phyloP scores from a whole-genome alignment of 2,113 vertebrate species.

The Zootoca vivipara region DNA sequence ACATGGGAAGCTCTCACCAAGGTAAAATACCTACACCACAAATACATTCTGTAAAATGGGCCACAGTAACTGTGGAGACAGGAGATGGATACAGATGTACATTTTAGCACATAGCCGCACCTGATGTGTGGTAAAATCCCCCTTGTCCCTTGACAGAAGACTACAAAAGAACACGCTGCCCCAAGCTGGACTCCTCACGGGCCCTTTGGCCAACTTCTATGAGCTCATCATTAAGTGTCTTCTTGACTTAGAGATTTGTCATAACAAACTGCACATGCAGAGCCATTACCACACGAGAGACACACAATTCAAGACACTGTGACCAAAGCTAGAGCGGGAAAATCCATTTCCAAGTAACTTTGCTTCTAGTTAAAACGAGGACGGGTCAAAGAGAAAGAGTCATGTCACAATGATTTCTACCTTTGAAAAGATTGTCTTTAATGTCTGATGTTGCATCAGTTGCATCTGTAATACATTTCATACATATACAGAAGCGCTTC shows the following conservation, averaged over 20 bases:
- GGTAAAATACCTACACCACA: not conserved
- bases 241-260: not conserved
- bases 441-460: not conserved
- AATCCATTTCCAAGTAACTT: not conserved
- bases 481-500: not conserved
- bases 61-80: not conserved
- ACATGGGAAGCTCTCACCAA: not conserved
- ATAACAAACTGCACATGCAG: not conserved
- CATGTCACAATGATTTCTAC: not conserved
- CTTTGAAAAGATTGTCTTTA: not conserved
- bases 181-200: not conserved
- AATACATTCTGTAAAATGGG: not conserved
- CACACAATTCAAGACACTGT: not conserved
- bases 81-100: not conserved
- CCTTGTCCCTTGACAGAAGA: not conserved
- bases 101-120: not conserved
- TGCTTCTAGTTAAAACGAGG: not conserved
- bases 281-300: too few relatives aligned
- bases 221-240: not conserved
- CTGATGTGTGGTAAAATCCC: not conserved
- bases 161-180: not conserved
- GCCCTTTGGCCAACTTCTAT: not conserved
- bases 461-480: not conserved
- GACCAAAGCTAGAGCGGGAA: not conserved
- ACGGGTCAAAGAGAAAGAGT: not conserved